A percentile compares a stretch with the other conserved stretches of the same genome.
Evolutionary conservation across 1,140 invertebrate genomes (phyloP).

Genomic region (Psix sp.): DNA sequence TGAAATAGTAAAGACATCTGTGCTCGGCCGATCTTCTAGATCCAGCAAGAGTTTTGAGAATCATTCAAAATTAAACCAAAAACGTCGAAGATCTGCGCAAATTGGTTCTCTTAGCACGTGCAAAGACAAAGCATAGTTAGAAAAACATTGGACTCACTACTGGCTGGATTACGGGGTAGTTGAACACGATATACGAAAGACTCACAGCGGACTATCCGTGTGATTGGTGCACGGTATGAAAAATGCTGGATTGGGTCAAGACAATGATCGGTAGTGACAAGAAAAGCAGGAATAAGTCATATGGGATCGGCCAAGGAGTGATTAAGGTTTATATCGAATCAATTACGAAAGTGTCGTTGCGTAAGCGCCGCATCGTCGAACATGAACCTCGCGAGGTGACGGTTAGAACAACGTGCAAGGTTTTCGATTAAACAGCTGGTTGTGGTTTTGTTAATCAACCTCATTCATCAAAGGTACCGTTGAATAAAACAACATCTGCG

Average conservation of each 20-base stretch:
- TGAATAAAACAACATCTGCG: conserved; percentile 40
- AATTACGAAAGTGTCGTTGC: conserved; percentile 20
- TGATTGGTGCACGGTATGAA: conserved; percentile 48
- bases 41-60: no score
- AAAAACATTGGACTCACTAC: conserved; percentile 53
- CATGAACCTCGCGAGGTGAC: conserved; percentile 14
- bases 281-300: conserved; percentile 48
- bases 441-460: conserved; percentile 33
- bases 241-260: conserved; percentile 34
- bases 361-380: conserved; percentile 46
- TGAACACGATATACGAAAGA: conserved; percentile 28
- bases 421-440: no score
- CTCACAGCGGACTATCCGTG: conserved; percentile 33
- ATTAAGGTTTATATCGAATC: conserved; percentile 24
- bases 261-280: conserved; percentile 43
- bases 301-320: conserved; percentile 31
- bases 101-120: conserved; percentile 53
- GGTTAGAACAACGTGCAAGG: no score
- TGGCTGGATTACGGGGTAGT: conserved; percentile 40
- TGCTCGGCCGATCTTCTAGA: conserved; percentile 51
- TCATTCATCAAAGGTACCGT: conserved; percentile 19
- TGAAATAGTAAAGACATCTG: conserved; percentile 14
- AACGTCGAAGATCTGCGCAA: conserved; percentile 16
- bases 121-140: conserved; percentile 60
- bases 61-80: conserved; percentile 21